Percentiles rank a stretch among this genome's conserved stretches.
Conservation (phyloP, 37 sponge, comb jelly and placozoan genomes). For the Beroe forskalii region DNA sequence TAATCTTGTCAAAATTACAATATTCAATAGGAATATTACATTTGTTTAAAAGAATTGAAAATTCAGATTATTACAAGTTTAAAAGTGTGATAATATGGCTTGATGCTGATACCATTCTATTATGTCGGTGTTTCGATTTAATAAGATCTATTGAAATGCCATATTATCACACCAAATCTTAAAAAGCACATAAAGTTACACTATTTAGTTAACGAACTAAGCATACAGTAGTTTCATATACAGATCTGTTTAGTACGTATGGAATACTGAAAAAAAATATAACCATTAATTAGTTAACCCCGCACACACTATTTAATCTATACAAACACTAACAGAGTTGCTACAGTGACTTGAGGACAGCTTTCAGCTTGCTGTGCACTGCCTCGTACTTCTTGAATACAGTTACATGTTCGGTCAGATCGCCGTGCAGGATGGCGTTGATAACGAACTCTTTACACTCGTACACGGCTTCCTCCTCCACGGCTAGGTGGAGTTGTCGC, state of each 20-base stretch:
- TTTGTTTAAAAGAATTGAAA: neutral
- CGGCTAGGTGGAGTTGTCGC: neutral
- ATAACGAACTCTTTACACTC: neutral
- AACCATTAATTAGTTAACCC: neutral
- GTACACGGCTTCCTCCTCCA: neutral
- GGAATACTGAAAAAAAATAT: neutral
- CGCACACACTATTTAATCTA: neutral
- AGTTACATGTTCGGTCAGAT: slow-evolving; percentile 25
- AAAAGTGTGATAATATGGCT: neutral
- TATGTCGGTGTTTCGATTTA: neutral
- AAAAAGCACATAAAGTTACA: neutral
- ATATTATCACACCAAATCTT: neutral
- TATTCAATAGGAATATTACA: no score
- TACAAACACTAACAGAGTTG: neutral
- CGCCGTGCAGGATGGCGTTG: neutral
- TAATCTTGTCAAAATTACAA: no score
- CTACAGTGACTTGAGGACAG: neutral
- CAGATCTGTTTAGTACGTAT: neutral
- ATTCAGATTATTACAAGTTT: neutral
- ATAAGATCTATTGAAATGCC: no score
- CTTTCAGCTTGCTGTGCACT: neutral
- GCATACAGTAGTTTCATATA: neutral
- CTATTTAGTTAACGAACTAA: neutral
- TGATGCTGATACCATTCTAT: neutral
- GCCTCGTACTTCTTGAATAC: slow-evolving; percentile 39